Evolutionary conservation across 2,113 vertebrate genomes (phyloP), one percentile per base, ranked within the genome.

Genomic region (Motacilla alba): DNA sequence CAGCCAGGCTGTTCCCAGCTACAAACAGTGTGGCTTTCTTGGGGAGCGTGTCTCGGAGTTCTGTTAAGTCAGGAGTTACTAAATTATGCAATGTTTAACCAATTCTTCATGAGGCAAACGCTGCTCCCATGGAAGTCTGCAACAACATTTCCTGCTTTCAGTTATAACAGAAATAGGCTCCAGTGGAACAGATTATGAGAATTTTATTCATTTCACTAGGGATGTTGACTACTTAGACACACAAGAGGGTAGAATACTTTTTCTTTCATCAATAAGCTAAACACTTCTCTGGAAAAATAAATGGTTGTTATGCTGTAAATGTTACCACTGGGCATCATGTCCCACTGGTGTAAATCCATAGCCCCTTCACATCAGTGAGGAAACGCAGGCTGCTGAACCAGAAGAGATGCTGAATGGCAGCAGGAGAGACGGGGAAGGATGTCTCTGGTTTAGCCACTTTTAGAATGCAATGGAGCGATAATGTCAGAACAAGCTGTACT

Each of bases 401-500:
- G 73, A 84, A 86, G 88, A 87, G 89, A 81, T 33, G 20, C n/a
- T 94, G 92, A 90, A 89, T 78, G 79, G 95, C 91, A 95, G 80
- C 4, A 8, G 43, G 85, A 90, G 70, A 58, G 70, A n/a, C 0
- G 0, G 83, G 67, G 75, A 92, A 94, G 72, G 83, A 66, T 56
- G 58, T 33, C 88, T 90, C 86, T 90, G 76, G 10, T 89, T 96
- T 60, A 90, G 83, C 73, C 80, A 52, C 93, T 90, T 89, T 78
- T 64, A 90, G 95, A 90, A 90, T 9, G 93, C 85, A 88, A n/a
- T 6, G 52, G 81, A 95, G 85, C 10, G 7, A 78, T 83, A 90
- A 92, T 83, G 90, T 95, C 90, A 93, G 93, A 88, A 94, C 88
- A 96, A 94, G 88, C 87, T 78, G 94, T 93, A 94, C 90, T 89